Base-by-base conservation (phyloP, 2,113 vertebrate genomes). In the Petroica traversi region DNA sequence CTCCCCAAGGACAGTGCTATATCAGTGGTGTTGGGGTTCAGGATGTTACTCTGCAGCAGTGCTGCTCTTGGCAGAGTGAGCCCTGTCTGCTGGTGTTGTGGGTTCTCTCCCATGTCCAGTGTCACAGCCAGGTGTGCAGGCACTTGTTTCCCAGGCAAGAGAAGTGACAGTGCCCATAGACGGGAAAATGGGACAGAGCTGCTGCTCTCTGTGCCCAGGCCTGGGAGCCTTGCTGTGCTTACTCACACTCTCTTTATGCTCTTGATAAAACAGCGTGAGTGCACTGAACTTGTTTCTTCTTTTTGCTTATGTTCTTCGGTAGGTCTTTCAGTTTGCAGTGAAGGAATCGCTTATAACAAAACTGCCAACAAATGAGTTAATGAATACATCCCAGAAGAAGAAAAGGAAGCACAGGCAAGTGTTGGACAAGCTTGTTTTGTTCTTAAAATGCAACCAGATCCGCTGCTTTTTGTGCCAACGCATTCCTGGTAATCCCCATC, bases 301-400 rank as follows among this genome's bases (percentile, higher is more conserved):
- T 54, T 74, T 45, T 62, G 19, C 54, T 25, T 67, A 36, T 86
- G 23, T 67, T 76, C 41, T 72, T 57, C 1, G 18, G 41, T 90
- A 99, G 99, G 99, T 99, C 81, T 99, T 99, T 34, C 99, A 99
- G 97, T 99, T 99, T 97, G 99, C 99, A 3, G 99, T 99, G 85
- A 99, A 99, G 96, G 99, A 99, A 88, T 98, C 98, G 1, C 98
- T 99, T 85, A 98, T 99, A 94, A 98, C 99, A 6, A 99, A 99
- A 49, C 98, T 99, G 49, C 99, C 99, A 55, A 97, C 99, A 49
- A 98, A 98, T 9, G 99, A 99, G 86, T 98, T 99, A 80, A 99
- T 99, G 96, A 99, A 98, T 95, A 98, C 98, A 3, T 99, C 99
- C 8, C 99, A 99, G 93, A 99, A 99, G 98, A 99, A 99, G 97